Percentiles rank a stretch among this genome's conserved stretches.
phyloP scores from a whole-genome alignment of 2,888 invertebrate genomes.

The Stenurella melanura region DNA sequence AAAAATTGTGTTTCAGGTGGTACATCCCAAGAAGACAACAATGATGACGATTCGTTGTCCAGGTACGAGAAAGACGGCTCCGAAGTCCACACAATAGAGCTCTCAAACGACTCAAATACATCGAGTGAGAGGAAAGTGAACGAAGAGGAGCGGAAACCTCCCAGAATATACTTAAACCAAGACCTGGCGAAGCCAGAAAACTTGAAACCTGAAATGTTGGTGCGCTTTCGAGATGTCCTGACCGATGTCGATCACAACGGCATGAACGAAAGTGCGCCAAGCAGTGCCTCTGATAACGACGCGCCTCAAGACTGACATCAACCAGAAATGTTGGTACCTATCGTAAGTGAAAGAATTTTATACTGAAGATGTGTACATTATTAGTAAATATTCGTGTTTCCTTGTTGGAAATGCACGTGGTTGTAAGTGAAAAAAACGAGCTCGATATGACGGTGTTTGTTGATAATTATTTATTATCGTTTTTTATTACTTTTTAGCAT shows the following conservation, averaged over 20 bases:
- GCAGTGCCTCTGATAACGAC: slow-evolving; percentile 72
- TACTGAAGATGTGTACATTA: slow-evolving; percentile 62
- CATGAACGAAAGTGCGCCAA: slow-evolving; percentile 67
- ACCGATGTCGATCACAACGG: slow-evolving; percentile 70
- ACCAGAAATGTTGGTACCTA: slow-evolving; percentile 61
- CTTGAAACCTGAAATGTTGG: slow-evolving; percentile 72
- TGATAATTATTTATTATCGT: slow-evolving; percentile 70
- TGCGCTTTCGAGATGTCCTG: slow-evolving; percentile 69
- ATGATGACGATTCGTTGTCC: slow-evolving; percentile 54
- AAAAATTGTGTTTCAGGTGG: slow-evolving; percentile 43
- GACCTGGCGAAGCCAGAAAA: slow-evolving; percentile 73
- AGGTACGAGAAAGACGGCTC: slow-evolving; percentile 56
- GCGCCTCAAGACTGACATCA: slow-evolving; percentile 73
- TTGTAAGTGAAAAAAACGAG: slow-evolving; percentile 65
- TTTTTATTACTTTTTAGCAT: slow-evolving; percentile 45
- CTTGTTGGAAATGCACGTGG: slow-evolving; percentile 56
- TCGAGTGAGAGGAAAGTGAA: slow-evolving; percentile 59
- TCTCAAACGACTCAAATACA: slow-evolving; percentile 72
- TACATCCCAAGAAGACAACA: slow-evolving; percentile 54
- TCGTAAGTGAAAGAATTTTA: slow-evolving; percentile 70
- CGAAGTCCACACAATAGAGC: slow-evolving; percentile 70
- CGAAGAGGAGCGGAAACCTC: slow-evolving; percentile 58
- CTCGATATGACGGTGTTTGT: slow-evolving; percentile 73
- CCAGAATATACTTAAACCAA: slow-evolving; percentile 72
- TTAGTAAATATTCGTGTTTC: slow-evolving; percentile 47